A percentile compares a stretch with the other conserved stretches of the same genome.
Conservation (phyloP, 2,888 invertebrate species). For the Athalia cordata region DNA sequence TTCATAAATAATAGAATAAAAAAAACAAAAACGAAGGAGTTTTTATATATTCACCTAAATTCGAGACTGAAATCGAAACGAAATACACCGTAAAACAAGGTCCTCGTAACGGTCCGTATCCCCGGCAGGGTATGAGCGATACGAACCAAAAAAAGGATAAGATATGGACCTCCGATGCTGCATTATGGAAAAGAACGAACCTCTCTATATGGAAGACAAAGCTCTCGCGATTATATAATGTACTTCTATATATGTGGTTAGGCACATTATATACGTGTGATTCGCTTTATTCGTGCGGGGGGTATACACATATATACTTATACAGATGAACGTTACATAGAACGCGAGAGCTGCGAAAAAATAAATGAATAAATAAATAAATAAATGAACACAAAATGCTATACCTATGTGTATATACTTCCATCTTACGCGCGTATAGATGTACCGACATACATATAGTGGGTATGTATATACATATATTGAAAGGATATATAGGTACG, state of each 20-base stretch:
- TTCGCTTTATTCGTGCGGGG: background rate
- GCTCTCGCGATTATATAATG: slow-evolving; percentile 8
- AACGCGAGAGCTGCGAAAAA: background rate
- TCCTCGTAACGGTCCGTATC: too few relatives aligned
- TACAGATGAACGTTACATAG: background rate
- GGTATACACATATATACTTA: background rate
- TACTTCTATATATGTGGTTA: background rate
- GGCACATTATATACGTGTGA: slow-evolving; percentile 17
- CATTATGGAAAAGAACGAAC: slow-evolving; percentile 28
- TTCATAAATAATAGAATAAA: too few relatives aligned
- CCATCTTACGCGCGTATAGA: too few relatives aligned
- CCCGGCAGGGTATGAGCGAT: background rate
- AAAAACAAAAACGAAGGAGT: too few relatives aligned
- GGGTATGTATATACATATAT: too few relatives aligned
- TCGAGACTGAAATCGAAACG: too few relatives aligned
- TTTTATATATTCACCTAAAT: too few relatives aligned
- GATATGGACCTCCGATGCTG: slow-evolving; percentile 26
- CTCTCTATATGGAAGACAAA: background rate
- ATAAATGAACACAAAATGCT: background rate
- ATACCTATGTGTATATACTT: too few relatives aligned
- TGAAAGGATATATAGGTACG: too few relatives aligned
- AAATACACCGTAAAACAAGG: too few relatives aligned
- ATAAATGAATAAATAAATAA: background rate
- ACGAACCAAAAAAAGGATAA: slow-evolving; percentile 10
- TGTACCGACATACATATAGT: too few relatives aligned